Evolutionary conservation across 1,140 invertebrate species (phyloP), one percentile per base, ranked within the genome.

Genomic region (Hormaphis cornu): DNA sequence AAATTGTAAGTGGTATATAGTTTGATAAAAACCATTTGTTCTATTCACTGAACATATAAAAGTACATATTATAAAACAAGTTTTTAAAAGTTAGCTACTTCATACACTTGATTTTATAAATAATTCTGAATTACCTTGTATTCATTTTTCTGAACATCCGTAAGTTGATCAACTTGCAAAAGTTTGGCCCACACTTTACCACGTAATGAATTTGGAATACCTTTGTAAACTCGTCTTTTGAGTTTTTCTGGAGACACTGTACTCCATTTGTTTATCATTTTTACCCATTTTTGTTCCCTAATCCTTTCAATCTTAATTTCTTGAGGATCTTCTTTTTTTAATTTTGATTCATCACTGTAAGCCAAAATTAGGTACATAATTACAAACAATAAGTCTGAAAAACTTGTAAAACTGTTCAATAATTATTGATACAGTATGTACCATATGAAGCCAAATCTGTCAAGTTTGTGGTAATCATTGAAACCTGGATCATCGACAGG

Each of bases 391-490:
- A n/a, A n/a, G n/a, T 20, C 12, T 37, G 69, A 54, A 61, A 30
- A 53, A 14, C 6, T 42, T 14, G 3, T 24, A 59, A 0, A 44
- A 12, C 3, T 5, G n/a, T 56, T 24, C 9, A 8, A 59, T 24
- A 40, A 12, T 2, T 24, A 4, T 12, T 10, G 16, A 9, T 28
- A 59, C 18, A 53, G 24, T n/a, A 80, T 82, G 81, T 80, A 91
- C 88, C 97, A 95, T 76, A 98, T 93, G 77, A 98, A 99, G 75
- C 97, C 97, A 87, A 96, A 98, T 82, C 86, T 84, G 80, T 98
- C 96, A 59, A 90, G 93, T 73, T 87, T 87, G 79, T 96, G 91
- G 79, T 98, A 98, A 46, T 97, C 86, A 78, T 97, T 93, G 78
- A 90, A 95, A 28, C 84, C 86, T 8, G 96, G 95, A 82, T 99